Percentiles rank a stretch among this genome's conserved stretches.
These are phyloP conservation scores for Ligdia adustata DNA, from an alignment of 2,888 invertebrate genomes.

Conservation along the genomic window DNA sequence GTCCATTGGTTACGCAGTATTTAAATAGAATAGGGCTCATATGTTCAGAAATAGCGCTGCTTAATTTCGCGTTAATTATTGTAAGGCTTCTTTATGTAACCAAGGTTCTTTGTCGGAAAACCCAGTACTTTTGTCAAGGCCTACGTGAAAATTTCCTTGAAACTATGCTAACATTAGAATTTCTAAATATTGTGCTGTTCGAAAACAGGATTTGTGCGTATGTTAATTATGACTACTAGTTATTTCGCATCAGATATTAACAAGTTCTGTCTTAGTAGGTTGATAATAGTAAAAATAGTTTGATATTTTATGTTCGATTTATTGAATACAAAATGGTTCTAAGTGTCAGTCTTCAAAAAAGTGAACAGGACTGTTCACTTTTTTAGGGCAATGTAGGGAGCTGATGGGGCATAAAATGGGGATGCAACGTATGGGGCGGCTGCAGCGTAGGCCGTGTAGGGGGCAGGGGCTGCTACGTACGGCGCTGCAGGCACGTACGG, in stretches of 20 bases:
- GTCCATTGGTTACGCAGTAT: conserved; percentile 20
- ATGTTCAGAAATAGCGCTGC: conserved; percentile 51
- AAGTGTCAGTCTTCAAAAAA: conserved; percentile 53
- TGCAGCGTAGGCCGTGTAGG: conserved; percentile 20
- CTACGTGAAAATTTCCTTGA: conserved; percentile 52
- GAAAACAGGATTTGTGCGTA: conserved; percentile 5
- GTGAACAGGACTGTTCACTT: too few relatives aligned
- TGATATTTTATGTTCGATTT: conserved; percentile 11
- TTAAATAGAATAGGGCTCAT: conserved; percentile 25
- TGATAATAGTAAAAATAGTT: too few relatives aligned
- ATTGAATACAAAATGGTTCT: conserved; percentile 47
- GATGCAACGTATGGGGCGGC: background rate
- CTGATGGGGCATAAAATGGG: conserved; percentile 53
- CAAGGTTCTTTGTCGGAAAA: conserved; percentile 41
- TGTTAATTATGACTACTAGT: conserved; percentile 1
- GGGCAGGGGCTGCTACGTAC: conserved; percentile 38
- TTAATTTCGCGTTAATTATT: conserved; percentile 39
- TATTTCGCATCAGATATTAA: too few relatives aligned
- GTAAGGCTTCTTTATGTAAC: conserved; percentile 57
- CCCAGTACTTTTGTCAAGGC: conserved; percentile 52
- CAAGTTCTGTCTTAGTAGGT: too few relatives aligned
- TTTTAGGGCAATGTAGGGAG: conserved; percentile 62
- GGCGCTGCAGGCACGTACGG: conserved; percentile 45
- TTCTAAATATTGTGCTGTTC: conserved; percentile 23
- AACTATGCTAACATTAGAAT: conserved; percentile 44